phyloP scores from a whole-genome alignment of 2,888 invertebrate species.

The Pollenia labialis region DNA sequence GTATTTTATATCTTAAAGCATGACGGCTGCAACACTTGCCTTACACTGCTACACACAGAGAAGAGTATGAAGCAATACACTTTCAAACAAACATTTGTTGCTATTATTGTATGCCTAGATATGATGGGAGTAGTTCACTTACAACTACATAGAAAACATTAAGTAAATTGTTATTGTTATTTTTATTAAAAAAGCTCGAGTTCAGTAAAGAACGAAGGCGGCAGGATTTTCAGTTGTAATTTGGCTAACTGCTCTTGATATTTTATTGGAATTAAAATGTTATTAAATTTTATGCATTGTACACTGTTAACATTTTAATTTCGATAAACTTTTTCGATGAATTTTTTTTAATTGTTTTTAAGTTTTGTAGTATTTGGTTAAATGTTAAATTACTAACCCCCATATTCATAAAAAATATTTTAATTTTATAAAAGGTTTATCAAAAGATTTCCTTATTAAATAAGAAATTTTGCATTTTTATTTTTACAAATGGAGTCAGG shows the following conservation, averaged over 20 bases:
- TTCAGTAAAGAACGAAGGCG: constrained; percentile 1
- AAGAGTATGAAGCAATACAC: background rate
- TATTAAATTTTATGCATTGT: background rate
- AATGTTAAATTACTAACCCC: too few species aligned
- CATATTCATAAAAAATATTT: too few species aligned
- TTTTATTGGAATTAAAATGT: background rate
- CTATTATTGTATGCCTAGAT: constrained; percentile 4
- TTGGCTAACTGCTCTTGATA: background rate
- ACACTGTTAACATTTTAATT: too few species aligned
- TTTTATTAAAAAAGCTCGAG: constrained; percentile 55
- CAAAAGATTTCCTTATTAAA: too few species aligned
- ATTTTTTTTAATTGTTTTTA: too few species aligned
- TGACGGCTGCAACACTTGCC: constrained; percentile 47
- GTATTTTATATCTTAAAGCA: constrained; percentile 47
- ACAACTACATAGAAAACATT: constrained; percentile 40
- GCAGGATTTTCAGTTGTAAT: background rate
- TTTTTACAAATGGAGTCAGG: too few species aligned
- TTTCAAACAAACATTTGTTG: constrained; percentile 43
- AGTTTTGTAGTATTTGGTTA: too few species aligned
- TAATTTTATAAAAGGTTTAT: too few species aligned
- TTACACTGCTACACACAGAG: constrained; percentile 3
- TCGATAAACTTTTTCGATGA: too few species aligned
- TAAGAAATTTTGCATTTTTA: too few species aligned
- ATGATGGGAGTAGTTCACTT: constrained; percentile 7
- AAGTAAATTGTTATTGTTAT: constrained; percentile 66